Evolutionary conservation across 30 jellyfish, hydroid and myxozoan genomes (phyloP), one percentile per base, ranked within the genome.

Genomic region (Turritopsis dohrnii): DNA sequence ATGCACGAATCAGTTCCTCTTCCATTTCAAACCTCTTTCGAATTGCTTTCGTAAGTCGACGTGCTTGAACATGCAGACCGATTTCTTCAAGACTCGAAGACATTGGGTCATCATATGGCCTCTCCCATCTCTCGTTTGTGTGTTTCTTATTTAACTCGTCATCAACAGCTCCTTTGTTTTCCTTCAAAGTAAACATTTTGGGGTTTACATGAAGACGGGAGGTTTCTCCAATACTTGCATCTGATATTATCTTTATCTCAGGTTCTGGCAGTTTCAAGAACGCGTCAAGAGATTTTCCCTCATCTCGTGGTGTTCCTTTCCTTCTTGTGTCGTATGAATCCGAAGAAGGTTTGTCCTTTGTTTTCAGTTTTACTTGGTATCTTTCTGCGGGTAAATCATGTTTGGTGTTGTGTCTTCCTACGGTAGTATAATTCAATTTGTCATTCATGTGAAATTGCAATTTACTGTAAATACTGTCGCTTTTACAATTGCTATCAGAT

Each of bases 381-480:
- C 60, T 5, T 41, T 41, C 60, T 41, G 60, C 60, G 13, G 60
- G 60, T 41, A 41, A 41, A 41, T 13, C 60, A 41, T 3, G 60
- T 41, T 41, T 41, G 13, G 60, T 41, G 13, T 41, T 41, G 9
- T 41, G 60, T 3, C 60, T 13, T 5, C 60, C 13, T 13, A 3
- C 60, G 13, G 60, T 41, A 41, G 5, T 41, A 41, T 41, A 41
- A 41, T 41, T 41, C 60, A 3, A 5, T 41, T 41, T 41, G 5
- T 13, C 60, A 13, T 41, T 41, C 60, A 41, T 69, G 28, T 69
- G 9, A 69, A 69, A 69, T 27, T 69, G 77, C 17, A 69, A 27
- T 69, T 23, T 1, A 27, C 77, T 69, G 77, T 69, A 69, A 1
- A 69, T 27, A 27, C 77, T 69, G 30, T 69, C 77, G 77, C 77